Base-by-base conservation (phyloP, 2,113 vertebrate species). In the Eclectus roratus region DNA sequence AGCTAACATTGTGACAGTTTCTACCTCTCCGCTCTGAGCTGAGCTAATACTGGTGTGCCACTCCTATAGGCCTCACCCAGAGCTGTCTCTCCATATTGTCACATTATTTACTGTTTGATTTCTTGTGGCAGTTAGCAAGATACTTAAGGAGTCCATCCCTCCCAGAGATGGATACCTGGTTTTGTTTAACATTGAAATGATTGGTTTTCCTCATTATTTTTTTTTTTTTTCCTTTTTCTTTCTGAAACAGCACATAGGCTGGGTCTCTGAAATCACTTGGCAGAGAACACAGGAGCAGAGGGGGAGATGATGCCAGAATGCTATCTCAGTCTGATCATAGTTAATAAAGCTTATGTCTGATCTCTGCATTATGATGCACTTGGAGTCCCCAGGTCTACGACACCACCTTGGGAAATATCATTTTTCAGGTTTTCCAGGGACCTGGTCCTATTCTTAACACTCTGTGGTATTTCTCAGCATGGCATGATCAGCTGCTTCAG, bases 151-250 rank as follows among this genome's bases (percentile, higher is more conserved):
- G 31, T 14, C 10, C 14, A 56, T 3, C 9, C 2, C 11, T 76
- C 27, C 12, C 16, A 17, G 2, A 3, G 17, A 29, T n/a, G 13
- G 12, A 9, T 53, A 52, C 6, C 15, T 47, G 4, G 3, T 1
- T 68, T 68, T 63, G 4, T 19, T 23, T 53, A 73, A 33, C 21
- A 65, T 12, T n/a, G 4, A 72, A 85, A 43, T 39, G 1, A 19
- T n/a, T 82, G 5, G 0, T 14, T 69, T 73, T 88, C 2, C 39
- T 81, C 39, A 9, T 37, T 37, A 9, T 88, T 11, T 37, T 37
- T 37, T 88, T 11, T 66, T 33, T 44, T 65, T 60, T 9, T 33
- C 10, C 4, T 44, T 52, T 52, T 72, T 3, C 35, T 47, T 44
- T n/a, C 52, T 44, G 52, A 46, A 58, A 63, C 9, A 15, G 6